These are phyloP conservation scores for Alfaro cultratus DNA, from an alignment of 2,797 vertebrate genomes.

Conservation along the genomic window DNA sequence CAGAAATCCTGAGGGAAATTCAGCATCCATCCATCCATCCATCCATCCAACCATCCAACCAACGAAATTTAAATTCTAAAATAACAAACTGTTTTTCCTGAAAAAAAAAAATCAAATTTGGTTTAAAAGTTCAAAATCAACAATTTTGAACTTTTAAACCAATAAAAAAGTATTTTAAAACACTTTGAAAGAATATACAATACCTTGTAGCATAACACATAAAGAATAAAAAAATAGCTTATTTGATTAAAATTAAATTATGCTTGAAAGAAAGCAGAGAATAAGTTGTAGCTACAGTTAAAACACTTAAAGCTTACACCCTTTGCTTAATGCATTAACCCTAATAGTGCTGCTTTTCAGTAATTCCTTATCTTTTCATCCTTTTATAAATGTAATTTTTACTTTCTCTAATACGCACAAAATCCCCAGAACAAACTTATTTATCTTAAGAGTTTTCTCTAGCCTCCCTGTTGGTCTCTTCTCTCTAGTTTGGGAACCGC, in stretches of 20 bases:
- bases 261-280: not conserved
- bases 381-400: conserved; percentile 1
- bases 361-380: not conserved
- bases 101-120: not conserved
- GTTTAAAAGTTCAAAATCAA: not conserved
- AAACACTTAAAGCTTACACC: not conserved
- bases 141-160: too few species aligned
- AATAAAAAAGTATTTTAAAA: not conserved
- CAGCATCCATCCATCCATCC: not conserved
- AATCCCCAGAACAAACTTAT: conserved; percentile 1
- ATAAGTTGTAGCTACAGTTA: not conserved
- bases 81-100: not conserved
- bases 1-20: not conserved
- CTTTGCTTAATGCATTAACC: not conserved
- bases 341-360: not conserved
- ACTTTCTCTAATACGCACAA: not conserved
- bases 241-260: not conserved
- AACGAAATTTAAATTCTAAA: not conserved
- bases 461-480: conserved; percentile 4
- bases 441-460: not conserved
- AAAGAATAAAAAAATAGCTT: not conserved
- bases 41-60: not conserved
- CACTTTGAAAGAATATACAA: not conserved
- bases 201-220: not conserved
- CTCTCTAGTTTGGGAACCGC: conserved; percentile 25